Evolutionary conservation across 2,113 vertebrate genomes (phyloP).

Genomic region (Oryctolagus cuniculus): mOryCun1.1 NC_091443.1:39131501-39132000

Average conservation of each 20-base stretch:
- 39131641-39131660: conserved; percentile 13
- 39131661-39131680: conserved; percentile 29
- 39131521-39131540: neutral
- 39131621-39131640: conserved; percentile 38
- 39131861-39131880: conserved; percentile 49
- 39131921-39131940: conserved; percentile 77
- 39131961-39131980: conserved; percentile 71
- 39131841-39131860: conserved; percentile 46
- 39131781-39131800: conserved; percentile 26
- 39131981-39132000: conserved; percentile 79
- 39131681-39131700: conserved; percentile 24
- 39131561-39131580: conserved; percentile 26
- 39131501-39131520: conserved; percentile 50
- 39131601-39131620: conserved; percentile 50
- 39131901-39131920: conserved; percentile 80
- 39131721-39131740: conserved; percentile 35
- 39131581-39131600: conserved; percentile 49
- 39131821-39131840: conserved; percentile 29
- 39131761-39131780: conserved; percentile 47
- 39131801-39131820: conserved; percentile 36
- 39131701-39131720: conserved; percentile 48
- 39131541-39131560: conserved; percentile 57
- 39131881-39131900: conserved; percentile 45
- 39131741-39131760: conserved; percentile 64
- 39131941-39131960: conserved; percentile 72